Conservation (phyloP, 1,140 invertebrate species). For the Meloidogyne exigua region DNA sequence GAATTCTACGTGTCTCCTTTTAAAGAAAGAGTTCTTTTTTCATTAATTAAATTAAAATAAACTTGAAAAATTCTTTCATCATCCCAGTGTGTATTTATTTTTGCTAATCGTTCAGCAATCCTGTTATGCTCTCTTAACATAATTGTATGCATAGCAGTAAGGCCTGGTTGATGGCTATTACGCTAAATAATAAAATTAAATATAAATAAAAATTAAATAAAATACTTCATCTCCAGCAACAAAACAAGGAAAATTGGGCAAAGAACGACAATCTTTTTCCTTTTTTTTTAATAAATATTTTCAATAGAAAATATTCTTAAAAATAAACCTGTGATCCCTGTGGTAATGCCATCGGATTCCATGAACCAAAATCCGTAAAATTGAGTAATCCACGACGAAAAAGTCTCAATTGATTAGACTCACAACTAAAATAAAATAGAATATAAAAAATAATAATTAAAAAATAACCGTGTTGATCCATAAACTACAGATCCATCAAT, state of each 20-base stretch:
- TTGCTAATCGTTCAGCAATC: slow-evolving; percentile 66
- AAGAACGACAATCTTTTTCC: slow-evolving; percentile 53
- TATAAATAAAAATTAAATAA: neutral
- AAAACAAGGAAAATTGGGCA: slow-evolving; percentile 47
- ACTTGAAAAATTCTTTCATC: slow-evolving; percentile 65
- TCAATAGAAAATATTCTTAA: neutral
- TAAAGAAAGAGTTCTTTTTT: neutral
- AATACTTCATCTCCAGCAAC: slow-evolving; percentile 51
- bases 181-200: neutral
- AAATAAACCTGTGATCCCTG: slow-evolving; percentile 41
- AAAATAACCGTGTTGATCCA: neutral
- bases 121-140: slow-evolving; percentile 72
- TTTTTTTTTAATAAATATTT: neutral
- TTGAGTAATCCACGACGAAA: slow-evolving; percentile 55
- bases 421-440: slow-evolving; percentile 68
- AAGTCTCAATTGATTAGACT: slow-evolving; percentile 68
- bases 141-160: slow-evolving; percentile 81
- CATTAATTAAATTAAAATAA: slow-evolving; percentile 68
- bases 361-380: slow-evolving; percentile 51
- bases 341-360: slow-evolving; percentile 42
- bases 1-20: slow-evolving; percentile 77
- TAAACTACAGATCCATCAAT: slow-evolving; percentile 77
- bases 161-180: slow-evolving; percentile 56
- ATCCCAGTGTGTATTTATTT: slow-evolving; percentile 64
- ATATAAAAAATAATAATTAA: neutral